A percentile compares a stretch with the other conserved stretches of the same genome.
These are phyloP conservation scores for Intellagama lesueurii DNA, from an alignment of 2,797 vertebrate species.

Conservation along the genomic window DNA sequence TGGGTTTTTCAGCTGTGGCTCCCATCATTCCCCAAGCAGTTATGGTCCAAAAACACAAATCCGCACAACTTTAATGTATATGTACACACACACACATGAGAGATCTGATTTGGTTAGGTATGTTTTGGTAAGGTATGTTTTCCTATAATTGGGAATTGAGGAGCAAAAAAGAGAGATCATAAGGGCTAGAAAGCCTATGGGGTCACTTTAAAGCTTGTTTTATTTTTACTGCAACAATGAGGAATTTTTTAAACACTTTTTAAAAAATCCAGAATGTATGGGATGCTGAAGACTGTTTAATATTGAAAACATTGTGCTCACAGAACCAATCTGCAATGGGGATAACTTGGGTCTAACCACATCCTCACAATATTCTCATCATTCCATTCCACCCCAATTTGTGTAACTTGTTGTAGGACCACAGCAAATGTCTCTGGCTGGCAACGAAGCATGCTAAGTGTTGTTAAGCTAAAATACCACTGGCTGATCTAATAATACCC, in stretches of 20 bases:
- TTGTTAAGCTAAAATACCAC: neutral
- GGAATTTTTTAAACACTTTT: neutral
- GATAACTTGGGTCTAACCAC: neutral
- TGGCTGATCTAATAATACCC: neutral
- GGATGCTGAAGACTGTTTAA: neutral
- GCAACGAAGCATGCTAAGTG: neutral
- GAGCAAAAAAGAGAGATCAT: neutral
- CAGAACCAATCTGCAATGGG: neutral
- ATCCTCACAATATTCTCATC: neutral
- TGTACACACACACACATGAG: neutral
- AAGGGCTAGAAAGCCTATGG: neutral
- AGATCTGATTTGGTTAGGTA: neutral
- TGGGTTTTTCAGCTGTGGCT: no score
- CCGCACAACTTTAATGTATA: no score
- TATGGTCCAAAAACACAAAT: no score
- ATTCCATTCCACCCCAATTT: neutral
- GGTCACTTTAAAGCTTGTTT: neutral
- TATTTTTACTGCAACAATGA: neutral
- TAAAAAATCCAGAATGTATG: neutral
- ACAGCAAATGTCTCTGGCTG: neutral
- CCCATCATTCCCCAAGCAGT: no score
- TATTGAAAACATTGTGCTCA: neutral
- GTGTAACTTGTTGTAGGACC: neutral
- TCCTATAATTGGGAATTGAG: neutral
- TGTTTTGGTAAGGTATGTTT: neutral